Conservation (phyloP, 2,888 invertebrate genomes). For the Xestia ashworthii region DNA sequence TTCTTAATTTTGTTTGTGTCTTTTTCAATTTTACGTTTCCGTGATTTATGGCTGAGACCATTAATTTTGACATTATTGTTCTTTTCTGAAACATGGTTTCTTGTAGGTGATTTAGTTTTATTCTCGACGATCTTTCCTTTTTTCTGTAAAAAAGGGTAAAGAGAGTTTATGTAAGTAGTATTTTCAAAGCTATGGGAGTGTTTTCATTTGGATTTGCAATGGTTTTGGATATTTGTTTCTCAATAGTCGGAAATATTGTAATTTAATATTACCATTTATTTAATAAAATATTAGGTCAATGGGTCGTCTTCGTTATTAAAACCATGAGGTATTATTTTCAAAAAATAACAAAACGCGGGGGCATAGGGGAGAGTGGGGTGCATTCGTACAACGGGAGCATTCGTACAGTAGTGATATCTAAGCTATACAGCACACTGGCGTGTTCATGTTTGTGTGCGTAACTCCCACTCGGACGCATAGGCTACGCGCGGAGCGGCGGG, state of each 20-base stretch:
- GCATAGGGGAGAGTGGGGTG: no score
- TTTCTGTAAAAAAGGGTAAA: constrained; percentile 37
- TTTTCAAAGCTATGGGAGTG: neutral
- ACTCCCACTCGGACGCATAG: no score
- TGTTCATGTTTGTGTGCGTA: no score
- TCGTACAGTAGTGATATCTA: no score
- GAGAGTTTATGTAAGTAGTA: no score
- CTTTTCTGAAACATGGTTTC: constrained; percentile 51
- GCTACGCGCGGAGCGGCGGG: no score
- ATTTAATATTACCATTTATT: neutral
- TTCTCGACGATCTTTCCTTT: constrained; percentile 30
- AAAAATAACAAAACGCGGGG: neutral
- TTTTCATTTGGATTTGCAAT: neutral
- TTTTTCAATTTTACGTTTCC: constrained; percentile 56
- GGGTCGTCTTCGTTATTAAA: neutral
- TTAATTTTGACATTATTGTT: constrained; percentile 43
- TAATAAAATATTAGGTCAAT: neutral
- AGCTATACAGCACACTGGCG: no score
- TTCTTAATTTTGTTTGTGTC: constrained; percentile 46
- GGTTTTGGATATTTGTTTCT: neutral
- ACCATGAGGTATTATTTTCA: neutral
- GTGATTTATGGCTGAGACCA: constrained; percentile 25
- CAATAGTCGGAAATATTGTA: neutral
- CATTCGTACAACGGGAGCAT: no score
- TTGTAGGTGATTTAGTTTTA: constrained; percentile 21